Percentiles rank a stretch among this genome's conserved stretches.
Conservation (phyloP, 92 coral and sea anemone species). For the Zoanthus sociatus region DNA sequence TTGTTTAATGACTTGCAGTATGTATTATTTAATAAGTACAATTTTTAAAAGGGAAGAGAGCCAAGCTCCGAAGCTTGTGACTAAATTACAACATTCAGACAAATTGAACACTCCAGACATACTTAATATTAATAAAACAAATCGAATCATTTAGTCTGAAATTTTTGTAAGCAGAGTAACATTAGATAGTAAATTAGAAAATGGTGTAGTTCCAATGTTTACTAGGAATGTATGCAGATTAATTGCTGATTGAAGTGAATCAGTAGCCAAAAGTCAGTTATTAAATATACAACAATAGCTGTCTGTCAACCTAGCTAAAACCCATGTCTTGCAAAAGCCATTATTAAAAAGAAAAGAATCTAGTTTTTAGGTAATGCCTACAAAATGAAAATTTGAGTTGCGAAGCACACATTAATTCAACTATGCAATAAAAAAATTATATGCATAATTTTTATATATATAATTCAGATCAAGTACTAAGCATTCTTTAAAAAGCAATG, state of each 20-base stretch:
- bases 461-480: neutral
- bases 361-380: neutral
- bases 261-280: neutral
- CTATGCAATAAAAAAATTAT: neutral
- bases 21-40: neutral
- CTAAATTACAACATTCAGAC: neutral
- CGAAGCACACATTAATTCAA: neutral
- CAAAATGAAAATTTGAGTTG: neutral
- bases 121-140: neutral
- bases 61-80: neutral
- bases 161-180: neutral
- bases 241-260: conserved; percentile 4
- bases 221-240: conserved; percentile 3
- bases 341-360: neutral
- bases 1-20: neutral
- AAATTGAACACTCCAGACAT: neutral
- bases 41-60: neutral
- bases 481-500: neutral
- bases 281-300: neutral
- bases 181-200: conserved; percentile 3
- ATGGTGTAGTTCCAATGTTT: neutral
- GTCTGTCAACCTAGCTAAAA: neutral
- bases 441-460: too few relatives aligned
- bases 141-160: conserved; percentile 2
- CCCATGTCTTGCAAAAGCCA: neutral